Base-by-base conservation (phyloP, 1,140 invertebrate species). In the Lutraria rhynchaena region DNA sequence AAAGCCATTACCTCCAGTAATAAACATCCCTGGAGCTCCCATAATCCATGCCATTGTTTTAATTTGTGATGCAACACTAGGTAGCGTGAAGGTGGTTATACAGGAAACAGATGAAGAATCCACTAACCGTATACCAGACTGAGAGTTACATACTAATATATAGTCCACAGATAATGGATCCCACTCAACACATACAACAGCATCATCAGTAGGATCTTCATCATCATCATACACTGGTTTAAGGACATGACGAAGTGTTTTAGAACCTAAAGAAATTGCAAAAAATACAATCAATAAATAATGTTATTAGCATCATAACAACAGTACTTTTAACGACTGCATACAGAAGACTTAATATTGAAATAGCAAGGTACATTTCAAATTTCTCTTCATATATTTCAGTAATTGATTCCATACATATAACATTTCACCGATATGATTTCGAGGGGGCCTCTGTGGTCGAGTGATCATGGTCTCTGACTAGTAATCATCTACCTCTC, bases 1-100 rank as follows among this genome's bases (percentile, higher is more conserved):
- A n/a, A n/a, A n/a, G n/a, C n/a, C n/a, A n/a, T n/a, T 83, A 93
- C 92, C 92, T 75, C 92, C 92, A 41, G 93, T 92, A 17, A 94
- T 85, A 89, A 93, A 93, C 89, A 93, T 92, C 46, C 93, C 93
- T 11, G 93, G 93, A 27, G 93, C 93, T 60, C 88, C 87, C 9
- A 86, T 85, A 17, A 94, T 86, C 93, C 93, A 93, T 11, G 91
- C 88, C 7, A 93, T 61, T 9, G 89, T 91, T 57, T 90, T 88
- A 31, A 92, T 87, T 29, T 89, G 80, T 27, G 90, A 84, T 7
- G 92, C 92, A 31, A 89, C 89, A 78, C 91, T 91, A 0, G 93
- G 93, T 27, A 91, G 82, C 13, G 85, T 76, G 76, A 92, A 93
- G 22, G 82, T 83, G 55, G 90, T 92, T 22, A 93, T 89, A 24